These are phyloP conservation scores for Elgaria multicarinata DNA, from an alignment of 2,113 vertebrate species.

Conservation along the genomic window DNA sequence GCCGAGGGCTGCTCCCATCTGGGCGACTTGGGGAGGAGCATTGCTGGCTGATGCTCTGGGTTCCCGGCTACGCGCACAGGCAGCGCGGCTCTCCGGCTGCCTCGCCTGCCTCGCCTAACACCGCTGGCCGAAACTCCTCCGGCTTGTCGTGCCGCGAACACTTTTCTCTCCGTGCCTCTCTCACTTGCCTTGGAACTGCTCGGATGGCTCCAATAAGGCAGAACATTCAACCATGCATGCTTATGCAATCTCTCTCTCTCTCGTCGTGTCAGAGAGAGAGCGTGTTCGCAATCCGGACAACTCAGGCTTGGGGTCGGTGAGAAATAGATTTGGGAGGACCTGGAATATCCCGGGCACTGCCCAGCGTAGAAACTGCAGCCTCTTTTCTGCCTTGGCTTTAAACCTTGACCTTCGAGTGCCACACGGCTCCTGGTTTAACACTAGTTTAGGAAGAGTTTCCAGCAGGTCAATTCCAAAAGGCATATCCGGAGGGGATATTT, in stretches of 20 bases:
- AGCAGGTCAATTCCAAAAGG: slow-evolving; percentile 56
- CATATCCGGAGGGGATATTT: slow-evolving; percentile 34
- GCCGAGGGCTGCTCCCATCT: neutral
- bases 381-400: slow-evolving; percentile 58
- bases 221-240: neutral
- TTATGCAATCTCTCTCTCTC: slow-evolving; percentile 32
- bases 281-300: slow-evolving; percentile 34
- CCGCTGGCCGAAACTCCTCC: neutral
- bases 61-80: neutral
- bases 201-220: slow-evolving; percentile 12
- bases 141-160: neutral
- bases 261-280: neutral
- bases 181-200: slow-evolving; percentile 17
- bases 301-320: neutral
- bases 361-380: neutral
- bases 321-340: too few relatives aligned
- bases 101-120: neutral
- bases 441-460: slow-evolving; percentile 67
- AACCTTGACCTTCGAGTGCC: slow-evolving; percentile 49
- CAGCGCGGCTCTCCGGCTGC: neutral
- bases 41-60: neutral
- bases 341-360: neutral
- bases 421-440: slow-evolving; percentile 41
- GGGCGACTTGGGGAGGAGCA: neutral
- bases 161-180: neutral